Conservation (phyloP, 2,797 vertebrate genomes). For the Pangasius macronema region DNA sequence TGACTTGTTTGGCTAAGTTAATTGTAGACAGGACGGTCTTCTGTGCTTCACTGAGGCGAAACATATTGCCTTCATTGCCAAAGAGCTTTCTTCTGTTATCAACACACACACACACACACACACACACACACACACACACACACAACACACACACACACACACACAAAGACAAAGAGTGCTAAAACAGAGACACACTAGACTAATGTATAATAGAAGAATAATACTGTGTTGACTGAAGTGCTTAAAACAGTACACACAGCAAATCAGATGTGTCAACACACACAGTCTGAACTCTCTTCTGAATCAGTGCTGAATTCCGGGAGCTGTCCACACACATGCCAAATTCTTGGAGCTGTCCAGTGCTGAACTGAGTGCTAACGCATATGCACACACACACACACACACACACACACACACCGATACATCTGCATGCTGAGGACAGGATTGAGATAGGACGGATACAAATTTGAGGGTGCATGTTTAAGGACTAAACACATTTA, state of each 20-base stretch:
- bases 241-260: neutral
- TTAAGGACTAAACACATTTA: neutral
- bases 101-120: conserved; percentile 63
- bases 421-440: neutral
- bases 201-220: neutral
- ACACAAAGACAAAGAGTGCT: neutral
- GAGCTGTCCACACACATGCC: conserved; percentile 28
- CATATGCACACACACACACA: too few species aligned
- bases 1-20: conserved; percentile 67
- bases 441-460: too few species aligned
- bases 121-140: conserved; percentile 30
- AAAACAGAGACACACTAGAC: neutral
- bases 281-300: neutral
- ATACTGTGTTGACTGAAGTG: neutral
- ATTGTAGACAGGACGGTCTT: conserved; percentile 69
- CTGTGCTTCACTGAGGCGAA: conserved; percentile 71
- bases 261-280: neutral
- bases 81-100: conserved; percentile 64
- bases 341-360: neutral
- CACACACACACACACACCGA: neutral
- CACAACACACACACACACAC: conserved; percentile 19
- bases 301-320: neutral
- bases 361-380: neutral
- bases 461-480: too few species aligned
- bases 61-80: conserved; percentile 71